These are phyloP conservation scores for Ceratosolen solmsi DNA, from an alignment of 1,140 invertebrate genomes.

Conservation along the genomic window DNA sequence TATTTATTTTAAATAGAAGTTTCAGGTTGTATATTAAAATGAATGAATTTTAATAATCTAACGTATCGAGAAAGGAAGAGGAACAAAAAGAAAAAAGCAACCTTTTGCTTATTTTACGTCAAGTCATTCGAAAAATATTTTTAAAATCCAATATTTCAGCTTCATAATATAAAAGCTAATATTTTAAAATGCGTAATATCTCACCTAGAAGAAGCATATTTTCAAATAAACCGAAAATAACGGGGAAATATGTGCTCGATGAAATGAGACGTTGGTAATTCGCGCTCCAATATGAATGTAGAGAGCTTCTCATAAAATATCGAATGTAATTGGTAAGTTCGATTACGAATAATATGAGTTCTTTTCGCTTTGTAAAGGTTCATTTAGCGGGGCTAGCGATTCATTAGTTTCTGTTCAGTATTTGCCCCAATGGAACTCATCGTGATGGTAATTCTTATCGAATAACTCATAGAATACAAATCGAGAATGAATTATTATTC, in stretches of 20 bases:
- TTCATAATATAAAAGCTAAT: not conserved
- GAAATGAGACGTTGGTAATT: slow-evolving; percentile 15
- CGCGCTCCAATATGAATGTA: slow-evolving; percentile 2
- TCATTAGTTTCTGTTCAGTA: too few species aligned
- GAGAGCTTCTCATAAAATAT: not conserved
- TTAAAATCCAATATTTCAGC: not conserved
- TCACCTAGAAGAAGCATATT: not conserved
- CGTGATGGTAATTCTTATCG: slow-evolving; percentile 59
- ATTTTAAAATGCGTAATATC: not conserved
- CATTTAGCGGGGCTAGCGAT: too few species aligned
- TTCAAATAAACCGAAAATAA: not conserved
- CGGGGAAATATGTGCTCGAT: not conserved
- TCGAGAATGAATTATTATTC: slow-evolving; percentile 66
- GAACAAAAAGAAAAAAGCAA: too few species aligned
- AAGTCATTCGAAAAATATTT: not conserved
- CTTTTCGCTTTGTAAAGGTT: too few species aligned
- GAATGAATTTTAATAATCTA: not conserved
- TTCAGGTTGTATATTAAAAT: not conserved
- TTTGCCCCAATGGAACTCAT: slow-evolving; percentile 41
- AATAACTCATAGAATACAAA: slow-evolving; percentile 65
- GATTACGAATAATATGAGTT: not conserved
- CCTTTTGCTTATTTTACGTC: not conserved
- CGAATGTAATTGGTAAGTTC: not conserved
- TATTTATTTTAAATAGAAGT: not conserved
- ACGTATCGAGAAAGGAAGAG: not conserved